Conservation (phyloP, 1,140 invertebrate genomes). For the Drosophila mojavensis region DNA sequence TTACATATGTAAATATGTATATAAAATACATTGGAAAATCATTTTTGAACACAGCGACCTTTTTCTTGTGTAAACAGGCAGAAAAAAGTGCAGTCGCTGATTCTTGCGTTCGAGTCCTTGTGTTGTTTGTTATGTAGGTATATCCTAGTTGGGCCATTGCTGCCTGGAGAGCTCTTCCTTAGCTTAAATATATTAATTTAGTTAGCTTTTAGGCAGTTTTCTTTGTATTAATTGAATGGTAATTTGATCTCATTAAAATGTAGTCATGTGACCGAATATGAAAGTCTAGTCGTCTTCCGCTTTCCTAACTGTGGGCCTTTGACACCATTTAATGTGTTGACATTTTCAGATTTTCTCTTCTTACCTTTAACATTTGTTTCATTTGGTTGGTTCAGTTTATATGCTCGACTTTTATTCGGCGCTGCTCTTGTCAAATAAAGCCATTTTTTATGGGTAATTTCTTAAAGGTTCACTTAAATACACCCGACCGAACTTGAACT, state of each 20-base stretch:
- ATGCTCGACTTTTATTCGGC: constrained; percentile 9
- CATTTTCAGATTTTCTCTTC: constrained; percentile 44
- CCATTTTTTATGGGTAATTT: constrained; percentile 83
- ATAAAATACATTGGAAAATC: too few species aligned
- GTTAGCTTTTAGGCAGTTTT: not conserved
- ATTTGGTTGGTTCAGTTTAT: constrained; percentile 27
- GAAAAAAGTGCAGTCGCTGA: too few species aligned
- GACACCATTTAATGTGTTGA: constrained; percentile 3
- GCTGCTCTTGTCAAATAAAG: constrained; percentile 64
- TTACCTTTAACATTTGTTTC: constrained; percentile 42
- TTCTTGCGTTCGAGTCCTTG: too few species aligned
- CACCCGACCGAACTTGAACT: constrained; percentile 45
- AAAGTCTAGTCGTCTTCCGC: constrained; percentile 48
- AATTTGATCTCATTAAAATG: not conserved
- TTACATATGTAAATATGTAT: too few species aligned
- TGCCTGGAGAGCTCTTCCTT: too few species aligned
- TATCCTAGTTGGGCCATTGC: too few species aligned
- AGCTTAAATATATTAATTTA: not conserved
- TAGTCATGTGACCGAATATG: not conserved
- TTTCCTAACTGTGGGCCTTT: constrained; percentile 46
- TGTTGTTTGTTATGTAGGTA: too few species aligned
- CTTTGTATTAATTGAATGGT: not conserved
- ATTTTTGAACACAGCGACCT: too few species aligned
- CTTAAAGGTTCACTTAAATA: constrained; percentile 68
- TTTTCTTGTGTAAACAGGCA: too few species aligned